Evolutionary conservation across 64 coral and sea anemone genomes (phyloP).

Genomic region (Porites australiensis): DNA sequence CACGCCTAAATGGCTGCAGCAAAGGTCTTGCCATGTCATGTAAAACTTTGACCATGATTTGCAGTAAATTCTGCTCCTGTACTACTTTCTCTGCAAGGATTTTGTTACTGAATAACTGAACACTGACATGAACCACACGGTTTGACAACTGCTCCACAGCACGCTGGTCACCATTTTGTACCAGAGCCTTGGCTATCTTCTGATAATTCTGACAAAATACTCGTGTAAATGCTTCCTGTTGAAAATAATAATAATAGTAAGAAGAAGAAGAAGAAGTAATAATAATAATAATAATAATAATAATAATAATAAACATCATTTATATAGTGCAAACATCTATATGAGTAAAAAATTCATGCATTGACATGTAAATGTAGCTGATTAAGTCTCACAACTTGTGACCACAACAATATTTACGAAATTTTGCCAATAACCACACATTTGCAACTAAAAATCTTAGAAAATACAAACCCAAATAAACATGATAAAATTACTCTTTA

Average conservation of each 20-base stretch:
- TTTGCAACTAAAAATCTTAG: too few relatives aligned
- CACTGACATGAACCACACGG: slow-evolving; percentile 96
- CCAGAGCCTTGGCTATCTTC: slow-evolving; percentile 90
- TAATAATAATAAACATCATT: too few relatives aligned
- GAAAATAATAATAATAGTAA: neutral
- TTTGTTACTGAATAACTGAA: slow-evolving; percentile 97
- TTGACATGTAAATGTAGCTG: too few relatives aligned
- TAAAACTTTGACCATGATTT: slow-evolving; percentile 97
- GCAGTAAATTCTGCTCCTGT: slow-evolving; percentile 91
- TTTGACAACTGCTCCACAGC: slow-evolving; percentile 96
- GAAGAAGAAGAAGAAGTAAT: too few relatives aligned
- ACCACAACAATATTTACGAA: too few relatives aligned
- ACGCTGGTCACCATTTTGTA: slow-evolving; percentile 47
- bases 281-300: too few relatives aligned
- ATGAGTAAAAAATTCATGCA: too few relatives aligned
- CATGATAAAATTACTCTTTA: too few relatives aligned
- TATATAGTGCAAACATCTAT: too few relatives aligned
- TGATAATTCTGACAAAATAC: slow-evolving; percentile 98
- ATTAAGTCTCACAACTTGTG: too few relatives aligned
- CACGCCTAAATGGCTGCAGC: slow-evolving; percentile 65
- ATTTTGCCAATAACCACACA: too few relatives aligned
- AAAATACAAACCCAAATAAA: too few relatives aligned
- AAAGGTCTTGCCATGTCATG: slow-evolving; percentile 95
- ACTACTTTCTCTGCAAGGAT: slow-evolving; percentile 92
- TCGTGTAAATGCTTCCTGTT: slow-evolving; percentile 89